Conservation (phyloP, 1,140 invertebrate species). For the Drosophila parvula region DNA sequence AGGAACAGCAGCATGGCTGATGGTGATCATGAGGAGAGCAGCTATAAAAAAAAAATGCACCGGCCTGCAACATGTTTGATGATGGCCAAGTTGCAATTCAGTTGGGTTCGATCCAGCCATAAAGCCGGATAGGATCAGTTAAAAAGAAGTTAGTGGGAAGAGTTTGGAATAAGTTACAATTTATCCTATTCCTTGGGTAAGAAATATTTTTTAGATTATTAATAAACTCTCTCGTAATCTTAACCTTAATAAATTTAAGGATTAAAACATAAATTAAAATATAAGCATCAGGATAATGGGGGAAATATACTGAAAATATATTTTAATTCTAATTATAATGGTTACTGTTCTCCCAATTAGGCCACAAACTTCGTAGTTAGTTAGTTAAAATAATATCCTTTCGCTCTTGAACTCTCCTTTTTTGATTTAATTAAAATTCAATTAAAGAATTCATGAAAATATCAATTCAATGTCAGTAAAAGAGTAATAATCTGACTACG, state of each 20-base stretch:
- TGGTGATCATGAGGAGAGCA: slow-evolving; percentile 34
- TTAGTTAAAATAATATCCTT: not conserved
- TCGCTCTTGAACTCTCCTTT: too few species aligned
- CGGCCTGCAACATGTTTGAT: slow-evolving; percentile 24
- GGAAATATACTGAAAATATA: not conserved
- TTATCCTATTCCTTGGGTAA: not conserved
- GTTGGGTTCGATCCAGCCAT: slow-evolving; percentile 1
- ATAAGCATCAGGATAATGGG: not conserved
- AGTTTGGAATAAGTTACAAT: not conserved
- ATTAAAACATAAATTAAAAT: not conserved
- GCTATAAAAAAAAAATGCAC: slow-evolving; percentile 8
- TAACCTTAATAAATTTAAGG: not conserved
- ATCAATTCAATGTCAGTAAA: not conserved
- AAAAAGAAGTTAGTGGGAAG: not conserved
- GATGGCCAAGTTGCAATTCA: slow-evolving; percentile 10
- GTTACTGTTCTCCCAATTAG: too few species aligned
- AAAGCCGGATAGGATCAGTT: not conserved
- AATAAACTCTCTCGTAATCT: not conserved
- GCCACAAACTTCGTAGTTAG: too few species aligned
- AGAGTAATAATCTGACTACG: not conserved
- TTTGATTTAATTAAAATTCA: not conserved
- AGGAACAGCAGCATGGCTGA: not conserved
- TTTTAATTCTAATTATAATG: not conserved
- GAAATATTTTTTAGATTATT: not conserved
- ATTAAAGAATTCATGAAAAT: not conserved